Conservation (phyloP, 2,113 vertebrate species). For the Syngnathus scovelli region DNA sequence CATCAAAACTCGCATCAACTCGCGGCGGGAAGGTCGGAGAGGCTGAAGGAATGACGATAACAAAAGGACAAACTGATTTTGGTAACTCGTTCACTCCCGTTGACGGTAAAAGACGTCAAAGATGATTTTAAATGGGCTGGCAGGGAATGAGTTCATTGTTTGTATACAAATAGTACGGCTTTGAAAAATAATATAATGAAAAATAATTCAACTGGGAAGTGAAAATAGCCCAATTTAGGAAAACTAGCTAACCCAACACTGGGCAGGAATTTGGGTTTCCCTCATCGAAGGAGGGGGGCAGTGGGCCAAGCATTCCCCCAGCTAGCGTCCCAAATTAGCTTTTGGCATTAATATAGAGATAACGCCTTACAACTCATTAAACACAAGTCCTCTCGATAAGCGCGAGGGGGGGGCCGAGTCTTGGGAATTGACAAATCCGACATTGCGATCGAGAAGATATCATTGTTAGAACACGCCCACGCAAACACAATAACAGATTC, state of each 20-base stretch:
- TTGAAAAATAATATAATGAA: too few species aligned
- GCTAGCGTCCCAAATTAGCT: slow-evolving; percentile 55
- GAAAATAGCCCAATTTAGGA: slow-evolving; percentile 3
- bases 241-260: too few species aligned
- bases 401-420: not conserved
- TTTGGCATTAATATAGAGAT: slow-evolving; percentile 34
- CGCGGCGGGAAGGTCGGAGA: slow-evolving; percentile 24
- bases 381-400: slow-evolving; percentile 16
- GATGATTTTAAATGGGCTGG: too few species aligned
- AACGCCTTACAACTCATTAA: slow-evolving; percentile 37
- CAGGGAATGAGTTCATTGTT: too few species aligned
- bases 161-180: too few species aligned
- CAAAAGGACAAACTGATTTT: too few species aligned
- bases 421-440: slow-evolving; percentile 7
- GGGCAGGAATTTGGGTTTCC: slow-evolving; percentile 65
- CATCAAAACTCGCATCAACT: slow-evolving; percentile 23
- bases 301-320: slow-evolving; percentile 42
- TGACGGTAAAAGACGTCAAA: too few species aligned
- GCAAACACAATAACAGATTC: slow-evolving; percentile 1
- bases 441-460: not conserved
- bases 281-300: slow-evolving; percentile 39
- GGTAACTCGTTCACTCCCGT: too few species aligned
- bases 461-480: not conserved
- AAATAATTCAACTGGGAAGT: too few species aligned
- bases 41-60: slow-evolving; percentile 4